These are phyloP conservation scores for Gambusia affinis DNA, from an alignment of 2,113 vertebrate genomes.

Conservation along the genomic window DNA sequence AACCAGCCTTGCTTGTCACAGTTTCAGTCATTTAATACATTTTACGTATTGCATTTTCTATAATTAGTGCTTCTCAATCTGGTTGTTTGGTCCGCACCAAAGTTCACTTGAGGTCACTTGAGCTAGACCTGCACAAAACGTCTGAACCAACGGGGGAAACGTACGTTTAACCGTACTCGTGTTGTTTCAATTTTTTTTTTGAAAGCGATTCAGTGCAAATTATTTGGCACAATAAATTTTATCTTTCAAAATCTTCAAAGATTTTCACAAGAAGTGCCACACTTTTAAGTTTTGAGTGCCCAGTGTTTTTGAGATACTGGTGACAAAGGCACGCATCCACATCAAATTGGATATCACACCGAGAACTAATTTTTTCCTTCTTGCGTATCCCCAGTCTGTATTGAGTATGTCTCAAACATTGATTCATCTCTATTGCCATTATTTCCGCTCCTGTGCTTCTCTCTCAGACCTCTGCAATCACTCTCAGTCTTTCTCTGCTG, in stretches of 20 bases:
- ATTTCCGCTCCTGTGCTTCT: slow-evolving; percentile 8
- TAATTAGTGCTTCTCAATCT: too few relatives aligned
- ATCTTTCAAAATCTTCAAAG: too few relatives aligned
- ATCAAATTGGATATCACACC: neutral
- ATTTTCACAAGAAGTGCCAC: too few relatives aligned
- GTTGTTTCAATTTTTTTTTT: neutral
- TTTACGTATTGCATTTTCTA: too few relatives aligned
- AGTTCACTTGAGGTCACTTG: too few relatives aligned
- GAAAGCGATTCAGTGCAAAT: too few relatives aligned
- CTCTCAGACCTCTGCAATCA: slow-evolving; percentile 33
- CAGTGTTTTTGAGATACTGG: neutral
- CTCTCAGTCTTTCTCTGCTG: neutral
- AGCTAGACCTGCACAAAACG: too few relatives aligned
- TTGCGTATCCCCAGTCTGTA: slow-evolving; percentile 8
- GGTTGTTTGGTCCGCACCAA: too few relatives aligned
- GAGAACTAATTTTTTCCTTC: neutral
- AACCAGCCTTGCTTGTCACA: too few relatives aligned
- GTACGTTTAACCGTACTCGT: neutral
- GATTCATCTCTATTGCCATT: slow-evolving; percentile 27
- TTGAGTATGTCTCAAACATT: slow-evolving; percentile 41
- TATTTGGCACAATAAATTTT: too few relatives aligned
- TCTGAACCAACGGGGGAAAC: too few relatives aligned
- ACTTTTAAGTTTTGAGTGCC: neutral
- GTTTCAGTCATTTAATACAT: too few relatives aligned
- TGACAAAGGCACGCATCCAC: neutral